Percentiles rank a stretch among this genome's conserved stretches.
phyloP scores from a whole-genome alignment of 2,797 vertebrate genomes.

The Adelosebastes latens region DNA sequence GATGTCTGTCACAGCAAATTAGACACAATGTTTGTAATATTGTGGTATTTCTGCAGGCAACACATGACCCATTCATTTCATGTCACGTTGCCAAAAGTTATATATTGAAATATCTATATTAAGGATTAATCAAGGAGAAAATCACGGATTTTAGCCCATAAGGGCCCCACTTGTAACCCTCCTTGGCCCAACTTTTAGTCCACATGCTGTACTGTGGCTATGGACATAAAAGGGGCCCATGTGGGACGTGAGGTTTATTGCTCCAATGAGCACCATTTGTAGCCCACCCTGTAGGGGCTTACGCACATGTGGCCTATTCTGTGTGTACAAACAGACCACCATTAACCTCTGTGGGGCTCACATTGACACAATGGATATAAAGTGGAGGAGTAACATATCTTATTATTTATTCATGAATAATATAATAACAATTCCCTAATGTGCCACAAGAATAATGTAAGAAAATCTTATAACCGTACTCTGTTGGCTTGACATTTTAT shows the following conservation, averaged over 20 bases:
- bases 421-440: not conserved
- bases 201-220: not conserved
- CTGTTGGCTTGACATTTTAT: not conserved
- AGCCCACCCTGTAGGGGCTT: not conserved
- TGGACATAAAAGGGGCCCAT: not conserved
- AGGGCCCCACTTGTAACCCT: not conserved
- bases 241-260: not conserved
- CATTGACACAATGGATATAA: not conserved
- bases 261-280: not conserved
- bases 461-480: not conserved
- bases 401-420: not conserved
- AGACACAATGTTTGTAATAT: not conserved
- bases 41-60: not conserved
- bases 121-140: not conserved
- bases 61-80: not conserved
- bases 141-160: not conserved
- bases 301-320: not conserved
- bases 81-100: not conserved
- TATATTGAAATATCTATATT: not conserved
- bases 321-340: not conserved
- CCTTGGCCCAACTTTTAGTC: not conserved
- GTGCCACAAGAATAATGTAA: not conserved
- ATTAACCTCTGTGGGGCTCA: not conserved
- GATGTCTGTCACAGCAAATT: not conserved
- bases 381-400: not conserved